A percentile compares a stretch with the other conserved stretches of the same genome.
Conservation (phyloP, 2,888 invertebrate species). For the Subacronicta megacephala region DNA sequence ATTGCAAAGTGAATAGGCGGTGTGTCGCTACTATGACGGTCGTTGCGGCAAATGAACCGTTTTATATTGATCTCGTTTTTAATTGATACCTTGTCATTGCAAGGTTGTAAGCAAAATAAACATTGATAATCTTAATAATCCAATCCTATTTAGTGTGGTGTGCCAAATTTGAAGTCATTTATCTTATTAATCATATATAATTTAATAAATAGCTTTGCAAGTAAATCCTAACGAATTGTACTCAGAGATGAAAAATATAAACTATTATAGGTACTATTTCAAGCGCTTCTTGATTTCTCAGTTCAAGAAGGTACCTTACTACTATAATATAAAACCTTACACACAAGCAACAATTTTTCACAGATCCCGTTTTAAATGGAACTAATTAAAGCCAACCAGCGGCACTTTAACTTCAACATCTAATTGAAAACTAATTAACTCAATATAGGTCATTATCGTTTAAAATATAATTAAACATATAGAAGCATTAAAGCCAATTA, state of each 20-base stretch:
- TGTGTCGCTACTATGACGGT: slow-evolving; percentile 61
- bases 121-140: slow-evolving; percentile 41
- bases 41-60: slow-evolving; percentile 76
- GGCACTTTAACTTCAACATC: slow-evolving; percentile 35
- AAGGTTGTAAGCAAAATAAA: slow-evolving; percentile 57
- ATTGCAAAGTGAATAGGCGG: slow-evolving; percentile 79
- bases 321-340: slow-evolving; percentile 34
- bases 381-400: slow-evolving; percentile 37
- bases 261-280: background rate
- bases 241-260: background rate
- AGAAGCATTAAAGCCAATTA: slow-evolving; percentile 74
- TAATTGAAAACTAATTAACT: slow-evolving; percentile 55
- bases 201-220: background rate
- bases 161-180: background rate
- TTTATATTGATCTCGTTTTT: slow-evolving; percentile 80
- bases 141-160: slow-evolving; percentile 18
- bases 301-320: background rate
- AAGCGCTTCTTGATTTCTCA: background rate
- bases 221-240: no score
- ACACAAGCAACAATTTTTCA: slow-evolving; percentile 36
- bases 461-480: slow-evolving; percentile 61
- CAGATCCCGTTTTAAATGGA: slow-evolving; percentile 28
- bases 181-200: no score
- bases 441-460: slow-evolving; percentile 56
- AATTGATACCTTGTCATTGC: slow-evolving; percentile 67